Evolutionary conservation across 2,888 invertebrate genomes (phyloP), one percentile per base, ranked within the genome.

Genomic region (Patella caerulea): DNA sequence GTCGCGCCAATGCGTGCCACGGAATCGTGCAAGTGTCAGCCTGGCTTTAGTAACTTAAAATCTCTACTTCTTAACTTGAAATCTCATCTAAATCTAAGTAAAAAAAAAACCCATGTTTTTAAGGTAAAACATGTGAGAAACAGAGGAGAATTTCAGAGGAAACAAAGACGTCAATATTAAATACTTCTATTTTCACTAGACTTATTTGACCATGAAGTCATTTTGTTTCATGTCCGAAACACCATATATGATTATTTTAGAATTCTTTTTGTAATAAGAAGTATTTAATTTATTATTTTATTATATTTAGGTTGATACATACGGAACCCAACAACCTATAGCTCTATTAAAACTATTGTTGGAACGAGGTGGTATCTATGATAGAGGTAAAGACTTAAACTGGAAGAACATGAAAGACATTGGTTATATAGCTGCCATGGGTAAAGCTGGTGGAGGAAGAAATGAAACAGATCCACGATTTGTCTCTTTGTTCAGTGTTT

Each of bases 311-410:
- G 92, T 93, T 73, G 96, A 96, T 88, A 94, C 94, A 0, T 97
- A 97, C 89, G 97, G 97, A 0, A 97, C 97, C 0, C 98, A 98
- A 89, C 98, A 98, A 88, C 97, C 98, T 0, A 96, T 97, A 84
- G 98, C 97, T 0, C 92, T 98, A 59, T 92, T 98, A n/a, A 98
- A 97, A 91, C 92, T 97, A 15, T 91, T 98, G n/a, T 94, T 98
- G 81, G 97, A 98, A 92, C 94, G 95, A 81, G 95, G 95, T 77
- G 98, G 98, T 24, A 94, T 97, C 91, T 98, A 96, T 90, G 97
- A 97, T 91, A 93, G 97, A 76, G 96, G 95, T 52, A 96, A 96
- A 91, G 96, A 97, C 89, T 93, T 97, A 7, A 96, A 94, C 91
- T 97, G 97, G 97, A 97, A 96, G 91, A 94, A 94, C 84, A 92